Evolutionary conservation across 92 coral and sea anemone species (phyloP), one percentile per base, ranked within the genome.

Genomic region (Umimayanthus chanpuru): DNA sequence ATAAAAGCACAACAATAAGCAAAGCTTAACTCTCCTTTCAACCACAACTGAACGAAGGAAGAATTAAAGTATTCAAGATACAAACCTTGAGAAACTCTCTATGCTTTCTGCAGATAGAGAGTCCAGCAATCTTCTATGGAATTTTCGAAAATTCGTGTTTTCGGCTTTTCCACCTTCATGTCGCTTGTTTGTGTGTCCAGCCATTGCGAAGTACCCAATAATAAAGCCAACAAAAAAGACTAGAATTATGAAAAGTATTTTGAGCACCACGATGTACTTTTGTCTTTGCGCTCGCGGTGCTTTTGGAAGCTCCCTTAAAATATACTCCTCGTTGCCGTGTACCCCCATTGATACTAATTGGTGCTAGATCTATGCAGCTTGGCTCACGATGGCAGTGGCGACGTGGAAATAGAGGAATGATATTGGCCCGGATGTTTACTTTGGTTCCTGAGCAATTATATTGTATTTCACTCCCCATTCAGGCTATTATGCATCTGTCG

Each of bases 61-160:
- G 29, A 38, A 26, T 56, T 73, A 16, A 43, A 26, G 18, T 21
- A 23, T 38, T 25, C 2, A 23, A 28, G 23, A 6, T 47, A 83
- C 92, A 72, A 86, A 94, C 97, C 92, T 92, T 20, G 92, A 94
- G 87, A 92, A 91, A 15, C 36, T 64, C 64, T 93, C 95, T 15
- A 94, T 83, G 1, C 81, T 94, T 80, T 91, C 76, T 0, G 97
- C 94, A 47, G 78, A 85, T 21, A 94, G 93, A 41, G 94, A 89
- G 10, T 58, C 56, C 21, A 88, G 79, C 71, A 89, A 49, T 64
- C 55, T 86, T 11, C 88, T 80, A 56, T 89, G 92, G 36, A 71
- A 90, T 55, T 88, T 74, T 47, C 76, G 81, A 85, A 79, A 88
- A 28, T 38, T 28, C 40, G 50, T 29, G 23, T 81, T 87, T 4